A percentile compares a stretch with the other conserved stretches of the same genome.
Evolutionary conservation across 2,113 vertebrate genomes (phyloP).

Genomic region (Phaethon lepturus): DNA sequence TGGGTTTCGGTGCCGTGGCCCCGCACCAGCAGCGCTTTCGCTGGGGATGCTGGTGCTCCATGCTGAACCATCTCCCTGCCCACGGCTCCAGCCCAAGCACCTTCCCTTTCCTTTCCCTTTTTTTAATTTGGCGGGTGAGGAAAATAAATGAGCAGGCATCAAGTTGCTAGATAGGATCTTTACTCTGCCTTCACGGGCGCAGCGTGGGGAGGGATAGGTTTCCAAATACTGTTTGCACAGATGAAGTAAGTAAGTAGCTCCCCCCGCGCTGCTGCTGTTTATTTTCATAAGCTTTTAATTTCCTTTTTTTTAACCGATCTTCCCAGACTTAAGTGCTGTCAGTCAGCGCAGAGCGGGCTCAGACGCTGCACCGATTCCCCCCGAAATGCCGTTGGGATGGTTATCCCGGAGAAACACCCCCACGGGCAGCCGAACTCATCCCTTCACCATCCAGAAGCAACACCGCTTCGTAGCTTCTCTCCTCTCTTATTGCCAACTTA

Average conservation of each 20-base stretch:
- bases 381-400: not conserved
- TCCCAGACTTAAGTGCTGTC: not conserved
- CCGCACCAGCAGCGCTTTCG: rapidly evolving
- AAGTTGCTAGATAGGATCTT: not conserved
- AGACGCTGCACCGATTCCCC: rapidly evolving
- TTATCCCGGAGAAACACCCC: not conserved
- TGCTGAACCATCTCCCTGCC: rapidly evolving
- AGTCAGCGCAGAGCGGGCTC: not conserved
- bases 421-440: not conserved
- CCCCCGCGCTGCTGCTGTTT: rapidly evolving
- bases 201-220: not conserved
- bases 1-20: not conserved
- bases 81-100: not conserved
- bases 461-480: not conserved
- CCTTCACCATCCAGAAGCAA: not conserved
- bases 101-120: not conserved
- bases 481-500: not conserved
- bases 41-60: not conserved
- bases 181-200: rapidly evolving
- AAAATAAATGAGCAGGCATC: not conserved
- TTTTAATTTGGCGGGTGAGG: not conserved
- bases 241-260: not conserved
- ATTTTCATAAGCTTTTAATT: conserved; percentile 40
- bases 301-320: not conserved
- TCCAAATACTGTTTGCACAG: conserved; percentile 46